Base-by-base conservation (phyloP, 2,113 vertebrate species). In the Phalacrocorax brasilianus region DNA sequence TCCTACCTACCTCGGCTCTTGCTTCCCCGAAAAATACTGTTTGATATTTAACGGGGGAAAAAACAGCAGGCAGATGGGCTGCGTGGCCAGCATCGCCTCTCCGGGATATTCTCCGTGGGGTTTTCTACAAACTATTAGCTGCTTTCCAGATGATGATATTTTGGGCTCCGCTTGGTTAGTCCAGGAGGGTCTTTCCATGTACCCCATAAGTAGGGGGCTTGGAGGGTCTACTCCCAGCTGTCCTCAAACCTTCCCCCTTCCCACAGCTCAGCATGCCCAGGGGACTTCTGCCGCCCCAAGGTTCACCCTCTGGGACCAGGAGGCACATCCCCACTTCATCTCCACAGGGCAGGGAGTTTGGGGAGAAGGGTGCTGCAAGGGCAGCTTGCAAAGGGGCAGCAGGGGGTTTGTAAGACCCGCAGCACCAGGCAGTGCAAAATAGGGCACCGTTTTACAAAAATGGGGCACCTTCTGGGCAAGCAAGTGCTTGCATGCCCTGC, bases 191-290 rank as follows among this genome's bases (percentile, higher is more conserved):
- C 38, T 32, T 42, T 14, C 15, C 5, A 5, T 42, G 33, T 6
- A 9, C 11, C 18, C 9, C 8, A 17, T 14, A 53, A 50, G 5
- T 0, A n/a, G 12, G 19, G 10, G 4, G 28, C 17, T 59, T 35
- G 22, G 44, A 44, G 9, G 18, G 12, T 8, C 32, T 91, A 47
- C 32, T 14, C 28, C 9, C 1, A 0, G 14, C 11, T 79, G 26
- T 5, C 18, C 38, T 71, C 38, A 71, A 3, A 63, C 7, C 13
- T 58, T 32, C 17, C 24, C 17, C 35, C 1, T 55, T 38, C 28
- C 53, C 3, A 2, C 4, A 24, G 45, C 26, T 42, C 4, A 12
- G 8, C 0, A 0, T 4, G 6, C 3, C 62, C 14, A 6, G 38
- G 47, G 65, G 22, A 27, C 8, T 62, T 52, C 40, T 35, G 53